A percentile compares a stretch with the other conserved stretches of the same genome.
Evolutionary conservation across 2,888 invertebrate species (phyloP).

Genomic region (Congeria kusceri): DNA sequence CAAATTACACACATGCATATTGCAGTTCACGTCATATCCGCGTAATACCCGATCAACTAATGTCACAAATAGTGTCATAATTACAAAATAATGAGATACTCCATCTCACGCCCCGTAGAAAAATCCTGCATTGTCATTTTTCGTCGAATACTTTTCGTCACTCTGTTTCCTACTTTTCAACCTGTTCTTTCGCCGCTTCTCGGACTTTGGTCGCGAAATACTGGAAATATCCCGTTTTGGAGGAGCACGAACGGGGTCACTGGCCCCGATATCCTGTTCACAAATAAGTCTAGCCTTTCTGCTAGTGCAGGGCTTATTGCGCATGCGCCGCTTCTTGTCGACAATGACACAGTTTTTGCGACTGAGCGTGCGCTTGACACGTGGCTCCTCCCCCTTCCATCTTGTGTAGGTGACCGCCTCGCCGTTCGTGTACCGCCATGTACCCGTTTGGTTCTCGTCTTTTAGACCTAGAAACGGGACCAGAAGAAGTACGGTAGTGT

Average conservation of each 20-base stretch:
- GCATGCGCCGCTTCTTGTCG: slow-evolving; percentile 78
- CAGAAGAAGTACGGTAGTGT: no score
- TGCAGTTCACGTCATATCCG: no score
- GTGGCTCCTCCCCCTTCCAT: slow-evolving; percentile 80
- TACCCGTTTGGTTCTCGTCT: slow-evolving; percentile 72
- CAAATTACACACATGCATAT: no score
- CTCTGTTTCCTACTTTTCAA: slow-evolving; percentile 26
- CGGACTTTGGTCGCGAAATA: slow-evolving; percentile 21
- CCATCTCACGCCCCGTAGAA: no score
- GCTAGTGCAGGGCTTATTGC: slow-evolving; percentile 82
- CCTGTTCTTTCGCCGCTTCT: slow-evolving; percentile 25
- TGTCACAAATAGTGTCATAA: no score
- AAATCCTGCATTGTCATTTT: background rate
- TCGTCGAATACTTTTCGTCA: slow-evolving; percentile 7
- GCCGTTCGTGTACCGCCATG: slow-evolving; percentile 80
- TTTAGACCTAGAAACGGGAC: slow-evolving; percentile 77
- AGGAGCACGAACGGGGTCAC: slow-evolving; percentile 35
- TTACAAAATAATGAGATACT: no score
- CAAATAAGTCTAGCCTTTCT: slow-evolving; percentile 80
- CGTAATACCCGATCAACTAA: no score
- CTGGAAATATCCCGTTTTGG: slow-evolving; percentile 55
- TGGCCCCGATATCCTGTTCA: slow-evolving; percentile 65
- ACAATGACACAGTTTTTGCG: slow-evolving; percentile 83
- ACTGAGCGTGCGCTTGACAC: slow-evolving; percentile 69
- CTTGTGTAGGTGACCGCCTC: slow-evolving; percentile 74